Evolutionary conservation across 2,888 invertebrate genomes (phyloP).

Genomic region (Geotrupes spiniger): DNA sequence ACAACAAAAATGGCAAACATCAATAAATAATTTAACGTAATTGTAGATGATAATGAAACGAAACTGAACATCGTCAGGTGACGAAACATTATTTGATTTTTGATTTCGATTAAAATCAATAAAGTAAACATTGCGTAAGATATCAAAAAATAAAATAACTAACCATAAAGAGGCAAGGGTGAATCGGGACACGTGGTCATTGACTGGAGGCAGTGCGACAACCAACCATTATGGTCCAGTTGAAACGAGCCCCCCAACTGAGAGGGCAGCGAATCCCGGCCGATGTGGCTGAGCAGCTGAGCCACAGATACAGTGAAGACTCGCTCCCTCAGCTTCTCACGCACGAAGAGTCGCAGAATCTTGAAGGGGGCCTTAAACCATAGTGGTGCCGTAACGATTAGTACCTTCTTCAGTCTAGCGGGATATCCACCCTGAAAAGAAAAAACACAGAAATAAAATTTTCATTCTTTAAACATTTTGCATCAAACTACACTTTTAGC

Average conservation of each 20-base stretch:
- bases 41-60: too few species aligned
- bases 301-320: constrained; percentile 93
- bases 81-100: too few species aligned
- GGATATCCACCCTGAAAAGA: constrained; percentile 89
- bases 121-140: too few species aligned
- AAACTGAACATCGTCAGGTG: too few species aligned
- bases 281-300: constrained; percentile 86
- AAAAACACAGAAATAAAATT: constrained; percentile 16
- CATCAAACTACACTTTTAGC: too few species aligned
- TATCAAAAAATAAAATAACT: constrained; percentile 15
- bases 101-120: too few species aligned
- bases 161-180: constrained; percentile 44
- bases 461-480: not conserved
- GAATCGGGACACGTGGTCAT: constrained; percentile 66
- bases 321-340: constrained; percentile 92
- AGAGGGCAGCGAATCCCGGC: constrained; percentile 81
- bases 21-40: too few species aligned
- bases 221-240: constrained; percentile 90
- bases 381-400: constrained; percentile 94
- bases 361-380: constrained; percentile 99
- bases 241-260: constrained; percentile 85
- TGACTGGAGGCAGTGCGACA: constrained; percentile 60
- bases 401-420: constrained; percentile 92
- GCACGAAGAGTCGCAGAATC: constrained; percentile 89
- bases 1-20: too few species aligned